Evolutionary conservation across 2,797 vertebrate genomes (phyloP), one percentile per base, ranked within the genome.

Genomic region (Lacerta agilis): DNA sequence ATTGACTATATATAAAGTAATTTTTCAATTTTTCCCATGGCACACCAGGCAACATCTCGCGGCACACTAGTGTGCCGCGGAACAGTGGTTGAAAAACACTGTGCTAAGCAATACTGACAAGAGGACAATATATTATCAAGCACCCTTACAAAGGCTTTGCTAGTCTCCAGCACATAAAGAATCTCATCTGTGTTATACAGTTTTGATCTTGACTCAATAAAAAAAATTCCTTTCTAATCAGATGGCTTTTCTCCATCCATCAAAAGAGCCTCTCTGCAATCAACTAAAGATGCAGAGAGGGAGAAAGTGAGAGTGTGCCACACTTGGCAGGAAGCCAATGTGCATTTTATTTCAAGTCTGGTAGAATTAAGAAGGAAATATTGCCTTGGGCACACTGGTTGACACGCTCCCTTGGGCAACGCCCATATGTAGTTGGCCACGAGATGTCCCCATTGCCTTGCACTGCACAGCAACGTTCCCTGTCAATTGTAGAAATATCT

Each of bases 241-340:
- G 92, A 94, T 92, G 86, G 78, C 90, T 96, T 96, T 95, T 93
- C 36, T 8, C 13, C 75, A 93, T 72, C 85, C 91, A 90, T 94
- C 92, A 92, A 94, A 92, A 94, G 87, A 87, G 4, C 72, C 78
- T 93, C 88, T 94, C 82, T 92, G 89, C 88, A 96, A 96, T 96
- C 95, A 96, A 89, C 80, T 91, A 81, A 95, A 95, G 89, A 90
- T 87, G 69, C 79, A 83, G 83, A 88, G 29, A 91, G 6, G 75
- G 17, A 77, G 23, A 92, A 58, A 90, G 82, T 86, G 90, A 92
- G 78, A 8, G 90, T 90, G 61, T 82, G 38, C 69, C 87, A 89
- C 55, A 18, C 64, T 90, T 94, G 90, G 93, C 75, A 88, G 86
- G 79, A 79, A 79, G 90, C 93, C 92, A 95, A 75, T 84, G 93